Percentiles rank a stretch among this genome's conserved stretches.
Evolutionary conservation across 2,797 vertebrate genomes (phyloP).

Genomic region (Oceanodroma leucorhoa): DNA sequence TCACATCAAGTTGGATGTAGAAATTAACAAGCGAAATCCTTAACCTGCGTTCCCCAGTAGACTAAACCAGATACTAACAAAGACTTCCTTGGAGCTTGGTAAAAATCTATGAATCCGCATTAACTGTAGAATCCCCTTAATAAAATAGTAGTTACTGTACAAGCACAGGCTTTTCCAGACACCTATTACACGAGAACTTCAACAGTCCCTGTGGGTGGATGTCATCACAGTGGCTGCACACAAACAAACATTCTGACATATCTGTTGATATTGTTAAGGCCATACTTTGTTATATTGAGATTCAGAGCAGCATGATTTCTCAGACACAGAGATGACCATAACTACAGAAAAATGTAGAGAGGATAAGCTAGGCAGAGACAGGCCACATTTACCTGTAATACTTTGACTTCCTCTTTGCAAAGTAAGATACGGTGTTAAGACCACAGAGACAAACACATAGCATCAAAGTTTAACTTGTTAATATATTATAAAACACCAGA

Average conservation of each 20-base stretch:
- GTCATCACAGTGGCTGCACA: neutral
- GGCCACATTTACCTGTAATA: neutral
- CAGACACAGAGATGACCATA: neutral
- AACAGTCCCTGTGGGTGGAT: neutral
- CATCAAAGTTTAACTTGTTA: neutral
- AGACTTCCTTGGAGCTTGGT: neutral
- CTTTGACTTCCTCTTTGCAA: neutral
- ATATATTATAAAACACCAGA: neutral
- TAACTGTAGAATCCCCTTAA: neutral
- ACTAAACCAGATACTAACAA: neutral
- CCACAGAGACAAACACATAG: neutral
- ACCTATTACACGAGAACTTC: neutral
- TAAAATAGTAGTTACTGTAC: neutral
- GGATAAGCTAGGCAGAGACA: neutral
- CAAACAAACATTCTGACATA: neutral
- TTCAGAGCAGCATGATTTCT: neutral
- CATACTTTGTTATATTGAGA: neutral
- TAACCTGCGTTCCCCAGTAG: neutral
- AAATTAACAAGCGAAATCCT: neutral
- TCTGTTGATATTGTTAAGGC: neutral
- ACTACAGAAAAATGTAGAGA: neutral
- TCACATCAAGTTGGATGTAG: neutral
- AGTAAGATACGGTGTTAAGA: neutral
- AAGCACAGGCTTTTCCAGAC: neutral
- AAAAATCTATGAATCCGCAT: neutral